Evolutionary conservation across 2,113 vertebrate species (phyloP).

Genomic region (Menidia beryllina): DNA sequence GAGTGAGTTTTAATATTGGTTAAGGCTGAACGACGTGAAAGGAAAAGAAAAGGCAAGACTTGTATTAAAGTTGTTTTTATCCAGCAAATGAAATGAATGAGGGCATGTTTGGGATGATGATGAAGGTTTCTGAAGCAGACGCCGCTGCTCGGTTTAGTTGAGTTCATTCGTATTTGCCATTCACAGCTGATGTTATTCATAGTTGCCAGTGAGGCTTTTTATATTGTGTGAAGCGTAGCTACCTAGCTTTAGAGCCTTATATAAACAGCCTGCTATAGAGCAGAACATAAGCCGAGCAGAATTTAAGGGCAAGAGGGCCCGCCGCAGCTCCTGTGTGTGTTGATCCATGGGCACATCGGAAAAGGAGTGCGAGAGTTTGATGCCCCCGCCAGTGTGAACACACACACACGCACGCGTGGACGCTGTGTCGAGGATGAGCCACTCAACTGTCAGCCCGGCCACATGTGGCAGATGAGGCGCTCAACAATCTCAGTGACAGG

Average conservation of each 20-base stretch:
- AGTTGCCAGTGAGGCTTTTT: too few relatives aligned
- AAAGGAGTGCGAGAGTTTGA: constrained; percentile 33
- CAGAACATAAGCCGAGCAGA: neutral
- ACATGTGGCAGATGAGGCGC: constrained; percentile 69
- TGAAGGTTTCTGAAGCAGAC: too few relatives aligned
- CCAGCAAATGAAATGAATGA: too few relatives aligned
- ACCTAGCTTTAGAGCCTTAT: neutral
- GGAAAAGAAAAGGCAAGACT: too few relatives aligned
- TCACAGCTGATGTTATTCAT: too few relatives aligned
- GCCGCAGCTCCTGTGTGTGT: constrained; percentile 27
- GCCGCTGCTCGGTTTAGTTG: too few relatives aligned
- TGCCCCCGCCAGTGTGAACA: constrained; percentile 15
- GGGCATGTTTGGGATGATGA: too few relatives aligned
- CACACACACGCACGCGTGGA: constrained; percentile 23
- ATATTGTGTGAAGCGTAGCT: too few relatives aligned
- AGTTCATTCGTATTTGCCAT: too few relatives aligned
- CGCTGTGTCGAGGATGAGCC: constrained; percentile 48
- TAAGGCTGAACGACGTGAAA: too few relatives aligned
- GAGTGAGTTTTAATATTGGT: too few relatives aligned
- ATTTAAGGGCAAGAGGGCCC: neutral
- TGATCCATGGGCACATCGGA: constrained; percentile 44
- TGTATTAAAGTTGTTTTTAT: too few relatives aligned
- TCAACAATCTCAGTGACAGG: constrained; percentile 90
- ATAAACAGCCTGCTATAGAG: neutral
- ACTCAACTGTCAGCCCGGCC: constrained; percentile 71